Evolutionary conservation across 1,140 invertebrate species (phyloP).

Genomic region (Lepidurus couesii): DNA sequence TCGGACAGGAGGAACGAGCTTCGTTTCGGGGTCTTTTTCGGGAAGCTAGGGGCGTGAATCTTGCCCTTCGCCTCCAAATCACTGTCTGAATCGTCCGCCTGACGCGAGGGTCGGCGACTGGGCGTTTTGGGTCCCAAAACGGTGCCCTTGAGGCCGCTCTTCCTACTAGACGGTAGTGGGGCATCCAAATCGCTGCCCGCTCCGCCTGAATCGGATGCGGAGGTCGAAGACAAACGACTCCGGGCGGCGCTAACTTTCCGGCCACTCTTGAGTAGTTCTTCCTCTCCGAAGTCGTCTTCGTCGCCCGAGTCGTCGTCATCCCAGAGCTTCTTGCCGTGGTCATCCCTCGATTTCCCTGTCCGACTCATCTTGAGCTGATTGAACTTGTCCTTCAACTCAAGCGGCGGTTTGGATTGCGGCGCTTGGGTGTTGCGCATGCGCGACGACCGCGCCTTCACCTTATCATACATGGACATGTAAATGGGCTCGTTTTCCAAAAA

Average conservation of each 20-base stretch:
- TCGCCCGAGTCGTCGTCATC: slow-evolving; percentile 33
- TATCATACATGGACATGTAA: slow-evolving; percentile 97
- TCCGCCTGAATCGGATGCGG: not conserved
- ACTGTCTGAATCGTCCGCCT: slow-evolving; percentile 27
- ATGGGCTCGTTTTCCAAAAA: slow-evolving; percentile 73
- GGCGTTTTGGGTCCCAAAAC: not conserved
- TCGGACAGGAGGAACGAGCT: slow-evolving; percentile 12
- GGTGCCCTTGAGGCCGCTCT: not conserved
- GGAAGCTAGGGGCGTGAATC: not conserved
- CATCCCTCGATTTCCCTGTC: slow-evolving; percentile 38
- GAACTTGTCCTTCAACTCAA: slow-evolving; percentile 87
- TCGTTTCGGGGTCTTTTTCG: slow-evolving; percentile 22
- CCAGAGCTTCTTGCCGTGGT: slow-evolving; percentile 35
- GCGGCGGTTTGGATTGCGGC: slow-evolving; percentile 55
- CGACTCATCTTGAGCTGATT: slow-evolving; percentile 74
- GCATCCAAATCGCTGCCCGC: not conserved
- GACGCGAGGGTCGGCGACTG: not conserved
- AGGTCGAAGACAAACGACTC: slow-evolving; percentile 13
- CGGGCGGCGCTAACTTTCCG: not conserved
- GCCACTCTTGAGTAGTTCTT: not conserved
- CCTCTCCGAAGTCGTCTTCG: not conserved
- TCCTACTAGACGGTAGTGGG: not conserved
- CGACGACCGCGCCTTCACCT: slow-evolving; percentile 83
- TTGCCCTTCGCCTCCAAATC: slow-evolving; percentile 19
- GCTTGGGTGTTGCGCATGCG: slow-evolving; percentile 46